Conservation (phyloP, 1,140 invertebrate genomes). For the Elymnias hypermnestra region DNA sequence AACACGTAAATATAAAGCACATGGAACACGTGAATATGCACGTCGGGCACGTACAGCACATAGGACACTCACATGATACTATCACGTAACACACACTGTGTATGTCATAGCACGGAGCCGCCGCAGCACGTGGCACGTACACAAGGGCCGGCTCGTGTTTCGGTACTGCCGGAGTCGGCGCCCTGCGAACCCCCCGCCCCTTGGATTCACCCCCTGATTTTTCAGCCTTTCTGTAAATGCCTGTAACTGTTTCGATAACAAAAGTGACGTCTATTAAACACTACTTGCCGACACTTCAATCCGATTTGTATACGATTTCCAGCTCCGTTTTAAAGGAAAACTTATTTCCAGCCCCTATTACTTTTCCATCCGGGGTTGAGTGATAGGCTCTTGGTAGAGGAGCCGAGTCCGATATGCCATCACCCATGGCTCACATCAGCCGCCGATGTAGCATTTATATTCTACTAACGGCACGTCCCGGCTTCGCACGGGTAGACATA, state of each 20-base stretch:
- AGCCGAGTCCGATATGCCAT: no score
- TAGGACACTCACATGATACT: conserved; percentile 31
- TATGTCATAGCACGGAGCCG: conserved; percentile 13
- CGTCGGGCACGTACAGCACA: conserved; percentile 4
- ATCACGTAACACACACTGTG: conserved; percentile 30
- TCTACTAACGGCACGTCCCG: no score
- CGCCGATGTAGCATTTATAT: no score
- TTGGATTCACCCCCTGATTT: conserved; percentile 11
- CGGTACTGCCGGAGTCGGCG: conserved; percentile 35
- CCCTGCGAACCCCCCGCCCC: conserved; percentile 12
- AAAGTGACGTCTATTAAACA: background rate
- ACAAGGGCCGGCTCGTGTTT: conserved; percentile 3
- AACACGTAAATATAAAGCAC: background rate
- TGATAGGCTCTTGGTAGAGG: no score
- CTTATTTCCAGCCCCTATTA: no score
- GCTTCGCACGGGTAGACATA: no score
- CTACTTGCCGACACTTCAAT: no score
- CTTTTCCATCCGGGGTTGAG: no score
- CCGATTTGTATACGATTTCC: no score
- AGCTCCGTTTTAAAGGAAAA: no score
- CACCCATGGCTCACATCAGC: no score
- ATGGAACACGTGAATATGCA: no score
- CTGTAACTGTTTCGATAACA: conserved; percentile 4
- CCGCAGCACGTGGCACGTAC: conserved; percentile 1
- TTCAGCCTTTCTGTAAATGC: conserved; percentile 5